phyloP scores from a whole-genome alignment of 2,888 invertebrate species.

The Mystacides longicornis region DNA sequence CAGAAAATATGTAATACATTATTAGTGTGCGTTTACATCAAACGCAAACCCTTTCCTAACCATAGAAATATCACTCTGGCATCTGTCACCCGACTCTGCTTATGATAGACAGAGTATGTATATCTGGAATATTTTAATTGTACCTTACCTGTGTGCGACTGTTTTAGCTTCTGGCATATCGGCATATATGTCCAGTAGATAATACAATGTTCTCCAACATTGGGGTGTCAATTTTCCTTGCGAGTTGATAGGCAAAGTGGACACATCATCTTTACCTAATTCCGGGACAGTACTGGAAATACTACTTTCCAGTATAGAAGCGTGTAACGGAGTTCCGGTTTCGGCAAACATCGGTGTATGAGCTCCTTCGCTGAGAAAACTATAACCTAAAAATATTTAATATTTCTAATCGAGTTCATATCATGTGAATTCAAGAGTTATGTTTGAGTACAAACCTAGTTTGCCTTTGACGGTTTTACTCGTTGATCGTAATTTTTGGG shows the following conservation, averaged over 20 bases:
- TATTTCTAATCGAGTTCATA: no score
- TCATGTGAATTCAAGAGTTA: no score
- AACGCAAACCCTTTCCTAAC: no score
- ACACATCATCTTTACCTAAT: constrained; percentile 22
- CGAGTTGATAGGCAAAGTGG: constrained; percentile 32
- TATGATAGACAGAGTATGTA: no score
- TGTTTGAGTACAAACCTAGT: no score
- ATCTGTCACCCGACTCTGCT: no score
- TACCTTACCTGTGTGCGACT: constrained; percentile 65
- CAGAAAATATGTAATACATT: no score
- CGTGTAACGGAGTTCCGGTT: constrained; percentile 31
- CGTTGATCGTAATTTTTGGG: constrained; percentile 78
- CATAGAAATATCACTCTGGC: no score
- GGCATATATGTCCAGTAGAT: constrained; percentile 85
- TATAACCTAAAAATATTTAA: constrained; percentile 51
- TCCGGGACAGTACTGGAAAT: constrained; percentile 20
- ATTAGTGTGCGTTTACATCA: no score
- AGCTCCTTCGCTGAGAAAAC: constrained; percentile 70
- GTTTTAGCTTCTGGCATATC: constrained; percentile 94
- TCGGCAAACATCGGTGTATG: constrained; percentile 60
- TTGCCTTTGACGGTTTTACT: constrained; percentile 76
- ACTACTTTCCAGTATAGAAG: constrained; percentile 18
- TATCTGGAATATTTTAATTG: no score
- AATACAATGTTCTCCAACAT: constrained; percentile 93
- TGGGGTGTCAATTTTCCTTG: constrained; percentile 53